phyloP scores from a whole-genome alignment of 2,888 invertebrate species.

The Carpatolechia fugitivella region DNA sequence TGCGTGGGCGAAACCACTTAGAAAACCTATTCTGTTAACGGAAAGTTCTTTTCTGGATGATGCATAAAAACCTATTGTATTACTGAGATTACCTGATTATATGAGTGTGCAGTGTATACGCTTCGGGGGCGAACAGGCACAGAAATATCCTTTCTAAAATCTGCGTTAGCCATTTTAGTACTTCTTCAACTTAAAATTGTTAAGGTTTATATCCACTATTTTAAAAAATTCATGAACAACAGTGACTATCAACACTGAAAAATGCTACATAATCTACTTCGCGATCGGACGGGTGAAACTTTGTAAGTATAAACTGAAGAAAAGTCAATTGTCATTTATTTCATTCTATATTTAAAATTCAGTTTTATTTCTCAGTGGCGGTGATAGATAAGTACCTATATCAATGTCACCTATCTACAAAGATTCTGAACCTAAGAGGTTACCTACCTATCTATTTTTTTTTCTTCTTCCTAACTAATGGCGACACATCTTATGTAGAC shows the following conservation, averaged over 20 bases:
- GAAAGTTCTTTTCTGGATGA: too few relatives aligned
- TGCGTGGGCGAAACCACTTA: too few relatives aligned
- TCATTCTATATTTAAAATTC: constrained; percentile 47
- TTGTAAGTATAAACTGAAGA: constrained; percentile 21
- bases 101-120: constrained; percentile 84
- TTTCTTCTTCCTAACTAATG: too few relatives aligned
- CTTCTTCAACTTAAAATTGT: constrained; percentile 61
- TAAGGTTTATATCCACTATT: constrained; percentile 48
- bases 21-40: too few relatives aligned
- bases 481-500: too few relatives aligned
- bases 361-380: constrained; percentile 35
- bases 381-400: too few relatives aligned
- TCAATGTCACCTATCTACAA: too few relatives aligned
- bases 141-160: constrained; percentile 69
- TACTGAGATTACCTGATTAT: constrained; percentile 64
- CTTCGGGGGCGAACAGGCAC: constrained; percentile 82
- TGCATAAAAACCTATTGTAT: too few relatives aligned
- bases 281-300: constrained; percentile 33
- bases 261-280: constrained; percentile 68
- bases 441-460: too few relatives aligned
- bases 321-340: constrained; percentile 59
- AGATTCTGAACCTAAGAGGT: too few relatives aligned
- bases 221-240: constrained; percentile 68
- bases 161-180: constrained; percentile 72
- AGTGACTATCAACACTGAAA: constrained; percentile 58